Evolutionary conservation across 1,140 invertebrate genomes (phyloP).

Genomic region (Drosophila biarmipes): DNA sequence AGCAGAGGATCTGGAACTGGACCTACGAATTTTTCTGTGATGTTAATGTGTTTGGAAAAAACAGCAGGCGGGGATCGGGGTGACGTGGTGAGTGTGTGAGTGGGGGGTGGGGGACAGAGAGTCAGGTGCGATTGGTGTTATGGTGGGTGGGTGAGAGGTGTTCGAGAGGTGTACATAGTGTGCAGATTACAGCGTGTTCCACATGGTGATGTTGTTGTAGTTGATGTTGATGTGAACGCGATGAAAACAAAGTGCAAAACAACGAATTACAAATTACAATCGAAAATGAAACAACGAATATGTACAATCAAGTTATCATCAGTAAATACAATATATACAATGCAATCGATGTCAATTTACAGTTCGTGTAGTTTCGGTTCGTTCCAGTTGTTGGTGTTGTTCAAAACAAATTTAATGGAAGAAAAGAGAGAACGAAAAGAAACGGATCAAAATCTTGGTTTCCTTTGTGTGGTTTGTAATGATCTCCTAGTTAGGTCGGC

Average conservation of each 20-base stretch:
- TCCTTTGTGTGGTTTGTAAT: constrained; percentile 15
- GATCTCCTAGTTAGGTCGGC: background rate
- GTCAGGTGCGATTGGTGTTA: background rate
- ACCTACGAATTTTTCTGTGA: constrained; percentile 87
- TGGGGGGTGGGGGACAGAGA: background rate
- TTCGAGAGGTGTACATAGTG: background rate
- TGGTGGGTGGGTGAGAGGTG: background rate
- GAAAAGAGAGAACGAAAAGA: constrained; percentile 46
- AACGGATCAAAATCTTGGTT: constrained; percentile 27
- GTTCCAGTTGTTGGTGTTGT: constrained; percentile 13
- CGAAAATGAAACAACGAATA: constrained; percentile 39
- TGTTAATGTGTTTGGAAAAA: constrained; percentile 75
- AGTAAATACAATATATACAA: constrained; percentile 22
- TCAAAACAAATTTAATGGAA: constrained; percentile 27
- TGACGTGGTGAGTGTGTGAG: background rate
- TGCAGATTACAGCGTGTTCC: constrained; percentile 26
- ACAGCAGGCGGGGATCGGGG: constrained; percentile 14
- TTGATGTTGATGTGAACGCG: constrained; percentile 44
- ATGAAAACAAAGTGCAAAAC: constrained; percentile 46
- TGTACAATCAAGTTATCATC: constrained; percentile 16
- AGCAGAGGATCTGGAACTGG: constrained; percentile 91
- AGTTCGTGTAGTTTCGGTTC: constrained; percentile 4
- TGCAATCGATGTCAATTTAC: constrained; percentile 14
- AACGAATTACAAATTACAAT: constrained; percentile 58
- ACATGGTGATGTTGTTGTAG: constrained; percentile 13